Conservation (phyloP, 2,113 vertebrate genomes). For the Puffinus mauretanicus region DNA sequence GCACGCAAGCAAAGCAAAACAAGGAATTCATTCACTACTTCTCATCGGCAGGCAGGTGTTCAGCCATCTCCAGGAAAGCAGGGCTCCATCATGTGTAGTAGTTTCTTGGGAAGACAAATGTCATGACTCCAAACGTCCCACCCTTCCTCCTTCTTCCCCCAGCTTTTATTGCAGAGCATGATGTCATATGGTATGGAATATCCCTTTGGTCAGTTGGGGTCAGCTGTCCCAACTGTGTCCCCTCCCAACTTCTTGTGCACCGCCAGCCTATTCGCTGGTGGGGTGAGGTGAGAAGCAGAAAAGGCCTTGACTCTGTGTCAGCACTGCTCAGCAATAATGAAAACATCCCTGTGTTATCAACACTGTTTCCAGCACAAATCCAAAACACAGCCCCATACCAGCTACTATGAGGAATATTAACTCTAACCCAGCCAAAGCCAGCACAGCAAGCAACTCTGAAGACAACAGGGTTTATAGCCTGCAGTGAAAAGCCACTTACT, state of each 20-base stretch:
- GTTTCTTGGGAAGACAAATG: background rate
- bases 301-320: background rate
- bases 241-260: accelerated
- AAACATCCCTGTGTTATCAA: background rate
- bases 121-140: background rate
- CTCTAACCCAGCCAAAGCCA: background rate
- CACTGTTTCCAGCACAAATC: background rate
- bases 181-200: accelerated
- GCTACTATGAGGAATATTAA: background rate
- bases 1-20: background rate
- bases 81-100: accelerated
- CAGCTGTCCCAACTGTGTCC: background rate
- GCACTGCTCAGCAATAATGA: accelerated
- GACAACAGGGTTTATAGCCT: background rate
- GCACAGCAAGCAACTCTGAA: background rate
- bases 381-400: background rate
- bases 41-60: background rate
- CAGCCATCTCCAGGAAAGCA: background rate
- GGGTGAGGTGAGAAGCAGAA: background rate
- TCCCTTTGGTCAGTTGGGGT: background rate
- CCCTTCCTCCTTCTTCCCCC: accelerated
- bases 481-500: background rate
- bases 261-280: background rate
- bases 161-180: background rate
- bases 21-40: background rate